phyloP scores from a whole-genome alignment of 2,888 invertebrate species.

The Bimastos eiseni region DNA sequence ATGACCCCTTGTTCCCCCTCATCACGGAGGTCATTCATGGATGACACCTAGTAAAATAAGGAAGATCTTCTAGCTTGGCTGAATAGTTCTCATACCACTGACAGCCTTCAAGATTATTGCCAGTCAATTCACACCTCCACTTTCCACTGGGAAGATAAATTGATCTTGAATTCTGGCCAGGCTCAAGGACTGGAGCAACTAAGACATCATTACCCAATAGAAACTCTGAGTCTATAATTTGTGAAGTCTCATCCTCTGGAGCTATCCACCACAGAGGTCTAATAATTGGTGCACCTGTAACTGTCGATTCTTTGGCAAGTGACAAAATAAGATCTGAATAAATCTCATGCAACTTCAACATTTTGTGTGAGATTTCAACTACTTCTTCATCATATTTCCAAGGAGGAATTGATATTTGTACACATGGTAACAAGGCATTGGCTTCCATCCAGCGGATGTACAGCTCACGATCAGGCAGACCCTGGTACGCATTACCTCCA shows the following conservation, averaged over 20 bases:
- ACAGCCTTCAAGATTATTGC: constrained; percentile 32
- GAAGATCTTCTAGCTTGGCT: constrained; percentile 38
- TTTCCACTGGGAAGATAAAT: constrained; percentile 50
- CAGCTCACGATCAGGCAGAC: constrained; percentile 58
- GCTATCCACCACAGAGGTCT: constrained; percentile 87
- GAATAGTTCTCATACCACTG: constrained; percentile 33
- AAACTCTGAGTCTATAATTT: constrained; percentile 74
- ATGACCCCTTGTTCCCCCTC: not conserved
- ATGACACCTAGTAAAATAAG: constrained; percentile 30
- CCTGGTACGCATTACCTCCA: constrained; percentile 66
- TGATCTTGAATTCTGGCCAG: constrained; percentile 50
- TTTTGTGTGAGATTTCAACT: constrained; percentile 46
- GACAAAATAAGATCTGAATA: constrained; percentile 46
- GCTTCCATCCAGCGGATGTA: constrained; percentile 83
- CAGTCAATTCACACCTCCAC: constrained; percentile 36
- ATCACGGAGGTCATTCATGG: not conserved
- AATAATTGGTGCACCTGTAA: constrained; percentile 75
- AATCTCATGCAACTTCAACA: constrained; percentile 38
- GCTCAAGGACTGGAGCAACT: constrained; percentile 58
- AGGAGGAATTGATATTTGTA: constrained; percentile 87
- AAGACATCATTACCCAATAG: constrained; percentile 56
- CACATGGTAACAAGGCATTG: constrained; percentile 85
- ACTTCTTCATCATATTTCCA: constrained; percentile 78
- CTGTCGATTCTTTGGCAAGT: constrained; percentile 47
- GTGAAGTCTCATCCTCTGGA: constrained; percentile 75